phyloP scores from a whole-genome alignment of 2,113 vertebrate genomes.

The Indri indri region DNA sequence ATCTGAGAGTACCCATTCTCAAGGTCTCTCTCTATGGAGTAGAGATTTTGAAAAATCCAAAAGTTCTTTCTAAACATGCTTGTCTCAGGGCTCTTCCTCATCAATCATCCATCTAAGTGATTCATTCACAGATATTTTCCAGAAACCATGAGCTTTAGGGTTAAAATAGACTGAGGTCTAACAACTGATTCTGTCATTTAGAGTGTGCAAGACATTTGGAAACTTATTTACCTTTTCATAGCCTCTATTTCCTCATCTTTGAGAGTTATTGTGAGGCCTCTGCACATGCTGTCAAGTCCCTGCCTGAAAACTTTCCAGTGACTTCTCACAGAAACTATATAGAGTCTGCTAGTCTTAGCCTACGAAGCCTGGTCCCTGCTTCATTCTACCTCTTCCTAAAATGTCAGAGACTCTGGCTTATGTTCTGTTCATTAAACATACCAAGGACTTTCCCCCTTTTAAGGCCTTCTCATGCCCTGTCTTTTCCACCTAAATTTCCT shows the following conservation, averaged over 20 bases:
- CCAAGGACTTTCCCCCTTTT: not conserved
- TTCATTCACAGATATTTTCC: not conserved
- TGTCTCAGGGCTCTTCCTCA: not conserved
- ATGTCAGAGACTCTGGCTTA: not conserved
- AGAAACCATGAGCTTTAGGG: not conserved
- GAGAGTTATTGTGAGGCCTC: not conserved
- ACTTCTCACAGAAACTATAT: not conserved
- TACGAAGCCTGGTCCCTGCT: not conserved
- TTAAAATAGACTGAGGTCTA: not conserved
- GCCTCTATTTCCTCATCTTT: not conserved
- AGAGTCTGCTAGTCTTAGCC: not conserved
- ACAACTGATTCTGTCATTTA: not conserved
- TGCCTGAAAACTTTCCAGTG: not conserved
- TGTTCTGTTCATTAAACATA: not conserved
- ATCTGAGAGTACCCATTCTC: not conserved
- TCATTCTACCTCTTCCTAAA: not conserved
- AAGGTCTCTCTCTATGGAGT: not conserved
- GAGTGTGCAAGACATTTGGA: not conserved
- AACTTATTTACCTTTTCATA: not conserved
- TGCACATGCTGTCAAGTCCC: not conserved
- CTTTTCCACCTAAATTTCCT: not conserved
- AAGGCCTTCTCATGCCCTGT: not conserved
- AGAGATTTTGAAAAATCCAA: slow-evolving; percentile 6
- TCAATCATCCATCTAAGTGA: not conserved
- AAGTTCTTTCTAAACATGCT: not conserved